These are phyloP conservation scores for Epinephelus fuscoguttatus DNA, from an alignment of 2,113 vertebrate genomes.

Conservation along the genomic window DNA sequence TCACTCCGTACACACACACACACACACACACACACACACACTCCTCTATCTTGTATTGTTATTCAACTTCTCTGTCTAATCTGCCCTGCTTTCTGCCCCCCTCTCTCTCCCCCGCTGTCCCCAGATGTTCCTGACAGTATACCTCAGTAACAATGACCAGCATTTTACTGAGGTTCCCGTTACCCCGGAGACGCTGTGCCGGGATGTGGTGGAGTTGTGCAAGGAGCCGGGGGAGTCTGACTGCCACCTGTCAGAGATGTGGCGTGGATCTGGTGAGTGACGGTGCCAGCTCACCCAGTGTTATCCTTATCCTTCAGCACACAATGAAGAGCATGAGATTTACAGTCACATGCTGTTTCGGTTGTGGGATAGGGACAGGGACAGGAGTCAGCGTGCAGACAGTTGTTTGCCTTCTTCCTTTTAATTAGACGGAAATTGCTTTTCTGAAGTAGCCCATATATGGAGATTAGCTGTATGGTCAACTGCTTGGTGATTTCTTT, in stretches of 20 bases:
- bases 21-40: too few relatives aligned
- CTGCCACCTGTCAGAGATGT: conserved; percentile 95
- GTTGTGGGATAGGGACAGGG: conserved; percentile 21
- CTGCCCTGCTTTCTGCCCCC: neutral
- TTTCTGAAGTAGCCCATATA: conserved; percentile 42
- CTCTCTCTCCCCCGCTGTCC: neutral
- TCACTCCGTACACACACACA: neutral
- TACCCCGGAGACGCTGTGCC: conserved; percentile 93
- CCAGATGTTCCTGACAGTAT: conserved; percentile 99
- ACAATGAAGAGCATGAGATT: neutral
- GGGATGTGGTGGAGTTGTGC: conserved; percentile 97
- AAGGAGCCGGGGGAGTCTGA: conserved; percentile 94
- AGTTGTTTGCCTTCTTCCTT: conserved; percentile 35
- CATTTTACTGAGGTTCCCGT: conserved; percentile 98
- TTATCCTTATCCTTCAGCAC: neutral
- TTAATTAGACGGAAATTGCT: conserved; percentile 53
- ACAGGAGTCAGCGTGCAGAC: conserved; percentile 2
- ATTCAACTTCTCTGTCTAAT: conserved; percentile 37
- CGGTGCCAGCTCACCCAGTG: neutral
- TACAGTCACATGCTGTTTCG: conserved; percentile 12
- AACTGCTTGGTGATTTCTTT: conserved; percentile 41
- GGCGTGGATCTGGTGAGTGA: conserved; percentile 93
- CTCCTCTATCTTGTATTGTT: neutral
- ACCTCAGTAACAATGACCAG: conserved; percentile 98
- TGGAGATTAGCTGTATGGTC: conserved; percentile 55